Conservation (phyloP, 2,797 vertebrate genomes). For the Microcaecilia unicolor region DNA sequence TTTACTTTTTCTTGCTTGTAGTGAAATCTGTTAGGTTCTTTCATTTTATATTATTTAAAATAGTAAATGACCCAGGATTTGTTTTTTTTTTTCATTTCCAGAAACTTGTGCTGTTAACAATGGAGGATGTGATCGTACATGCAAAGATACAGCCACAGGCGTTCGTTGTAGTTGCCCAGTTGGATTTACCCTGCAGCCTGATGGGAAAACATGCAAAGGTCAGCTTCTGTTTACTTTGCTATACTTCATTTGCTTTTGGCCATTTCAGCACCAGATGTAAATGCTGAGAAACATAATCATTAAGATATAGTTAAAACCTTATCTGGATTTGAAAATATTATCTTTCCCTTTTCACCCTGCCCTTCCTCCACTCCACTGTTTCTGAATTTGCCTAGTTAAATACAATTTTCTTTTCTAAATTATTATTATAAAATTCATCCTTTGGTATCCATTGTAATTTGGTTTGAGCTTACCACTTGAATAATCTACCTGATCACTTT, state of each 20-base stretch:
- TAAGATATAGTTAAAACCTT: neutral
- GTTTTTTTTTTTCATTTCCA: conserved; percentile 47
- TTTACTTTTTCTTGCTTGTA: conserved; percentile 20
- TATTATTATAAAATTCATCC: too few relatives aligned
- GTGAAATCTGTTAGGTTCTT: conserved; percentile 10
- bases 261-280: conserved; percentile 10
- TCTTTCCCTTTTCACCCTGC: conserved; percentile 2
- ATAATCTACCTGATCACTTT: neutral
- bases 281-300: conserved; percentile 26
- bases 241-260: conserved; percentile 35
- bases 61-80: conserved; percentile 16
- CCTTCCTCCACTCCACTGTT: too few relatives aligned
- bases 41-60: conserved; percentile 1
- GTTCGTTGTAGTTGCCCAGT: conserved; percentile 95
- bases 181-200: conserved; percentile 90
- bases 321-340: neutral
- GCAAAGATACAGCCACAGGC: conserved; percentile 93
- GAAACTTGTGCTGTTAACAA: conserved; percentile 97
- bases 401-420: too few relatives aligned
- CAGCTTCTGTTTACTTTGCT: conserved; percentile 54
- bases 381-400: too few relatives aligned
- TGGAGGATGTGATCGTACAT: conserved; percentile 90
- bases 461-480: conserved; percentile 6
- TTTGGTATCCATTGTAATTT: too few relatives aligned
- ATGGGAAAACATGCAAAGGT: conserved; percentile 98